phyloP scores from a whole-genome alignment of 2,888 invertebrate genomes.

The Zonitis immaculata region DNA sequence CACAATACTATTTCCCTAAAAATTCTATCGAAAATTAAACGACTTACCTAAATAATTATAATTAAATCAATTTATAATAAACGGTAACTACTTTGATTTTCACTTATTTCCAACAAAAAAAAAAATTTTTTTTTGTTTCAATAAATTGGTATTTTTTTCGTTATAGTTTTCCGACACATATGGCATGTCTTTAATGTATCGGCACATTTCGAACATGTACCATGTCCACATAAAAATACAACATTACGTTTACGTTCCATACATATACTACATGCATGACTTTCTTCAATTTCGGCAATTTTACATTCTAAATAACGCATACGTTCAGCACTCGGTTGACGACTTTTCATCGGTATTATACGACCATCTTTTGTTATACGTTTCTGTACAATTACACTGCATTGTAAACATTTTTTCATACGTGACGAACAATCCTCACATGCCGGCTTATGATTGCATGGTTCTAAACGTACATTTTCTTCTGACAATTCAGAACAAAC shows the following conservation, averaged over 20 bases:
- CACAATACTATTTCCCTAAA: not conserved
- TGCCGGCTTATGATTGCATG: constrained; percentile 69
- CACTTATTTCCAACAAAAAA: no score
- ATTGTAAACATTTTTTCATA: constrained; percentile 72
- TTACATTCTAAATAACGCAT: constrained; percentile 68
- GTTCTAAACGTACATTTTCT: constrained; percentile 61
- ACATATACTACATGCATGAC: constrained; percentile 80
- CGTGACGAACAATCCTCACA: constrained; percentile 71
- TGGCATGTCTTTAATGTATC: constrained; percentile 78
- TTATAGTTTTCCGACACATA: constrained; percentile 77
- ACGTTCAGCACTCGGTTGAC: constrained; percentile 63
- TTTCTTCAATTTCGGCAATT: constrained; percentile 82
- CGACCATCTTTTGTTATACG: constrained; percentile 54
- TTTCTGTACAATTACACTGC: constrained; percentile 58
- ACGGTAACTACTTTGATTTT: not conserved
- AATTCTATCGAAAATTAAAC: no score
- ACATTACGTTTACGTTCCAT: constrained; percentile 80
- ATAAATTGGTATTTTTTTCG: constrained; percentile 61
- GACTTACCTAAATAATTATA: no score
- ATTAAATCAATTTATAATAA: no score
- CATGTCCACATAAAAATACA: constrained; percentile 85
- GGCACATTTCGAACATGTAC: constrained; percentile 77
- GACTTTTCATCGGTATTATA: constrained; percentile 49
- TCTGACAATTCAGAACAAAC: constrained; percentile 67
- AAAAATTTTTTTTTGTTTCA: no score